Conservation (phyloP, 2,888 invertebrate species). For the Reticulitermes lucifugus region DNA sequence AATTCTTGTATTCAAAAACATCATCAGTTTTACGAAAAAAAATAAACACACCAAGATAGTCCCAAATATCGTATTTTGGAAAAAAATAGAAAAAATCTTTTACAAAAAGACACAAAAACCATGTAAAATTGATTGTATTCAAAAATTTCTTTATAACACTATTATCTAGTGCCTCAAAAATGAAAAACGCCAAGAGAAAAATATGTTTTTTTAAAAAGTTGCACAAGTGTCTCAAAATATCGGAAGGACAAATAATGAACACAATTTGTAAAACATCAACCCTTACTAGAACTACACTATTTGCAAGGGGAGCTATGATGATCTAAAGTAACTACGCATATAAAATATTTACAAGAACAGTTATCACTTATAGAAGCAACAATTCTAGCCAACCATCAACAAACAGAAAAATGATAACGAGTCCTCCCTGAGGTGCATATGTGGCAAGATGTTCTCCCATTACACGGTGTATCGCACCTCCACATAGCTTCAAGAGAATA, state of each 20-base stretch:
- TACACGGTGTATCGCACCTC: background rate
- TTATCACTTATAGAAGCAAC: background rate
- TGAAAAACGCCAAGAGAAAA: background rate
- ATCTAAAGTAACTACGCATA: slow-evolving; percentile 20
- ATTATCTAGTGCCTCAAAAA: background rate
- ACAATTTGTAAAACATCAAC: slow-evolving; percentile 4
- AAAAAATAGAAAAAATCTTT: background rate
- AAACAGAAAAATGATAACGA: background rate
- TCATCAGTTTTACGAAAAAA: slow-evolving; percentile 15
- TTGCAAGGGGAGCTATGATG: background rate
- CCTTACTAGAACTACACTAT: slow-evolving; percentile 29
- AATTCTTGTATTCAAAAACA: slow-evolving; percentile 58
- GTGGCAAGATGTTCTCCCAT: background rate
- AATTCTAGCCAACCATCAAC: background rate
- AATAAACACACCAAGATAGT: background rate
- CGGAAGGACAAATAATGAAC: slow-evolving; percentile 25
- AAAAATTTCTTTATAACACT: slow-evolving; percentile 2
- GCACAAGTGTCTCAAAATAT: slow-evolving; percentile 32
- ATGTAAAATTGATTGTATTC: background rate
- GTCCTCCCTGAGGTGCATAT: background rate
- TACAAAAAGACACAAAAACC: background rate
- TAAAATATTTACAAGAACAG: slow-evolving; percentile 20
- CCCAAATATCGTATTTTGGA: background rate
- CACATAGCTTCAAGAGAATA: background rate
- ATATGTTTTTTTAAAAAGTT: slow-evolving; percentile 15